Conservation (phyloP, 1,140 invertebrate genomes). For the Mylabris phalerata region DNA sequence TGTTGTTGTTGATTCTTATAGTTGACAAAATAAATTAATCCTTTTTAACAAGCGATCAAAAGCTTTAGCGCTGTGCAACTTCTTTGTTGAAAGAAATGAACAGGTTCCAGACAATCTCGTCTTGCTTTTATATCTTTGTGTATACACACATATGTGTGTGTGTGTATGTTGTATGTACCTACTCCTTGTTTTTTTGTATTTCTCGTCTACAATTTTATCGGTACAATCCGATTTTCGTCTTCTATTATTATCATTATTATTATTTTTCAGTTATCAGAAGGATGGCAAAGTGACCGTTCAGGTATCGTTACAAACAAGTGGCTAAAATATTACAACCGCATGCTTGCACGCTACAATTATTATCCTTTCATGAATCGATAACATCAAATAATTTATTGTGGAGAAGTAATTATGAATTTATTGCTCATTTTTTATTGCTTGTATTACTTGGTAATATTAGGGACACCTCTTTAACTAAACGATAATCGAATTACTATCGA, state of each 20-base stretch:
- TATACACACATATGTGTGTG: background rate
- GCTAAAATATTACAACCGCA: background rate
- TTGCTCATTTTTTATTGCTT: no score
- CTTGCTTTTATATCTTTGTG: slow-evolving; percentile 9
- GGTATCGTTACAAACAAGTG: background rate
- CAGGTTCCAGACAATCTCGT: slow-evolving; percentile 13
- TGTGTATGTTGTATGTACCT: background rate
- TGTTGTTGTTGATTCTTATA: background rate
- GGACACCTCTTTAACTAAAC: no score
- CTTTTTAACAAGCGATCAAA: background rate
- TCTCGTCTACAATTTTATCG: background rate
- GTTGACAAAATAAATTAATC: background rate
- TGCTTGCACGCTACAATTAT: slow-evolving; percentile 16
- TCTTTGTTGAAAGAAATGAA: slow-evolving; percentile 11
- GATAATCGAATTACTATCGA: no score
- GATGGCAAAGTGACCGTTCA: background rate
- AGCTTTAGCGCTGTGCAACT: background rate
- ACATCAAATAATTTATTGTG: slow-evolving; percentile 19
- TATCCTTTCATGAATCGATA: slow-evolving; percentile 22
- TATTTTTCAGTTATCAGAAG: background rate
- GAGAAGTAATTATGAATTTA: background rate
- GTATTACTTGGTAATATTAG: no score
- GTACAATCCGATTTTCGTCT: background rate
- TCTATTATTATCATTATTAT: background rate
- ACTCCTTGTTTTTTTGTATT: background rate